These are phyloP conservation scores for Machimus atricapillus DNA, from an alignment of 2,888 invertebrate genomes.

Conservation along the genomic window DNA sequence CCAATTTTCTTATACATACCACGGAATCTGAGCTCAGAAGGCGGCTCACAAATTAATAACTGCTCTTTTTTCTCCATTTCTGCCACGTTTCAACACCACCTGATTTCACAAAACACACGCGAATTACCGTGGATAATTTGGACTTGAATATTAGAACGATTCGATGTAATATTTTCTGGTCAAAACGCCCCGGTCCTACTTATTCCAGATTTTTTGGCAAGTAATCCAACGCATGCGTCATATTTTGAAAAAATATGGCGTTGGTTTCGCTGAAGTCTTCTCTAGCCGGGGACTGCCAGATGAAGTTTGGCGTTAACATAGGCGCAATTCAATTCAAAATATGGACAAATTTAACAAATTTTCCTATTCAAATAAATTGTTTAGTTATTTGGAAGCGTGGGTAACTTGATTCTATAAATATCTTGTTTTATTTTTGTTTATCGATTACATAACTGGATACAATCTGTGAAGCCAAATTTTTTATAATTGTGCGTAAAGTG, in stretches of 20 bases:
- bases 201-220: conserved; percentile 39
- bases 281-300: conserved; percentile 25
- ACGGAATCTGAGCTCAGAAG: conserved; percentile 87
- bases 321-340: neutral
- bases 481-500: neutral
- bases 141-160: neutral
- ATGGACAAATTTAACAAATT: neutral
- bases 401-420: neutral
- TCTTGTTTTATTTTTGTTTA: neutral
- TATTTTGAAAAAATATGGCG: conserved; percentile 37
- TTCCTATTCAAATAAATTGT: neutral
- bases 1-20: conserved; percentile 68
- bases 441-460: neutral
- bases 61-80: conserved; percentile 72
- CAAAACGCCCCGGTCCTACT: conserved; percentile 35
- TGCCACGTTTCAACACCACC: neutral
- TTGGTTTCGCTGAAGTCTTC: neutral
- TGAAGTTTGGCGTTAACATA: neutral
- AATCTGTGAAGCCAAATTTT: neutral
- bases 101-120: conserved; percentile 13
- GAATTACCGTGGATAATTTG: neutral
- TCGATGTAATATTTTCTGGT: conserved; percentile 1
- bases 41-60: conserved; percentile 85
- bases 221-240: conserved; percentile 41
- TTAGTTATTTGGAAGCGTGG: neutral